Conservation (phyloP, 2,888 invertebrate species). For the Coelinius sp. region DNA sequence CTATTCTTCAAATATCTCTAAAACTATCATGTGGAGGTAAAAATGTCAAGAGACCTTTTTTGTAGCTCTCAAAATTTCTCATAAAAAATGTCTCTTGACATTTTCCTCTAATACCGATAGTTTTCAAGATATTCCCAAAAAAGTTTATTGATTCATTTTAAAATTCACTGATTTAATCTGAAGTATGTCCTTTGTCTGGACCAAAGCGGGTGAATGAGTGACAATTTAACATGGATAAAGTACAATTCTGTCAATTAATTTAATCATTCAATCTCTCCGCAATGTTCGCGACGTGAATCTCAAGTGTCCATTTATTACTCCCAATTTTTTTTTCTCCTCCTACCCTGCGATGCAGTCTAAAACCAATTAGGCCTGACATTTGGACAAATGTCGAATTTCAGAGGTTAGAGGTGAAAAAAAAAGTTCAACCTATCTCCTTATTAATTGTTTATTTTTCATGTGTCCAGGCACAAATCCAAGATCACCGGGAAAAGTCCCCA, state of each 20-base stretch:
- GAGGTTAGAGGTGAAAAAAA: constrained; percentile 2
- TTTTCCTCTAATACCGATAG: too few relatives aligned
- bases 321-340: neutral
- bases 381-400: constrained; percentile 19
- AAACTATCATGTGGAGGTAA: too few relatives aligned
- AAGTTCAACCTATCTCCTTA: neutral
- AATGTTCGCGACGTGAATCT: constrained; percentile 15
- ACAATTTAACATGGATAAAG: constrained; percentile 24
- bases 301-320: constrained; percentile 10
- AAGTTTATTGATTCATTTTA: too few relatives aligned
- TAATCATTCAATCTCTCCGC: constrained; percentile 15
- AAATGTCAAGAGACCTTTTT: too few relatives aligned
- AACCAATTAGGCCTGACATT: constrained; percentile 8
- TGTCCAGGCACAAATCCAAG: constrained; percentile 57
- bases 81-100: too few relatives aligned
- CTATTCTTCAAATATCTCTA: too few relatives aligned
- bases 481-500: constrained; percentile 57
- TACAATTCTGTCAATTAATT: constrained; percentile 20
- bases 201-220: neutral
- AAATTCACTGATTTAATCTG: constrained; percentile 5
- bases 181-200: constrained; percentile 16
- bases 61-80: too few relatives aligned
- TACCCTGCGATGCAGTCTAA: constrained; percentile 1
- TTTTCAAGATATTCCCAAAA: too few relatives aligned
- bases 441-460: constrained; percentile 21